Evolutionary conservation across 2,888 invertebrate genomes (phyloP), one percentile per base, ranked within the genome.

Genomic region (Yponomeuta sedellus): DNA sequence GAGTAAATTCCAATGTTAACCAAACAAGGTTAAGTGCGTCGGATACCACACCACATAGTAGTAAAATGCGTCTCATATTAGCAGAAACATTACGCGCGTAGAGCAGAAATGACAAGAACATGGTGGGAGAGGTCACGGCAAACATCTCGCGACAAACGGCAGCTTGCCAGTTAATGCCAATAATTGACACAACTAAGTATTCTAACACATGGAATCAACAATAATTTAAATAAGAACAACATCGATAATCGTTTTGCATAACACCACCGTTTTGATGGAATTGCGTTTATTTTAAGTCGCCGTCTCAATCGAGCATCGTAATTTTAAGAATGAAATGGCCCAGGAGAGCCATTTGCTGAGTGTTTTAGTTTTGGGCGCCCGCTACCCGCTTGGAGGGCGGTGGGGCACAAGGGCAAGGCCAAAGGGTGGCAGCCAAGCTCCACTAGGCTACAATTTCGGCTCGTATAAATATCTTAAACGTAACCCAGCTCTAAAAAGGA

Each of bases 21-120:
- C 82, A 80, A 85, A 87, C 83, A 87, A 86, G 88, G 88, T 77
- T 80, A 84, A 82, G 80, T 77, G 76, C 74, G 76, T 74, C 77
- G 77, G 77, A 52, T 52, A 16, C 75, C 77, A 77, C 74, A 72
- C 76, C 69, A 69, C 34, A 61, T 62, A 19, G 20, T 22, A 63
- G 44, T 34, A 61, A 34, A 61, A 34, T 61, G 34, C 61, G 61
- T 11, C 40, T 63, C 63, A 19, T 63, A 57, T 59, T 80, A 79
- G 80, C 76, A 78, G 79, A 79, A 79, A 80, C 75, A 77, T 77
- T 80, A 78, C 77, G 56, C 34, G 19, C 57, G 76, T 75, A 75
- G 68, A 76, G 77, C 79, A 81, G 76, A 58, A 80, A 81, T 77
- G 79, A 81, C 75, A 78, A 76, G 77, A 79, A 73, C 73, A 76